Conservation (phyloP, 2,888 invertebrate genomes). For the Rapana venosa region DNA sequence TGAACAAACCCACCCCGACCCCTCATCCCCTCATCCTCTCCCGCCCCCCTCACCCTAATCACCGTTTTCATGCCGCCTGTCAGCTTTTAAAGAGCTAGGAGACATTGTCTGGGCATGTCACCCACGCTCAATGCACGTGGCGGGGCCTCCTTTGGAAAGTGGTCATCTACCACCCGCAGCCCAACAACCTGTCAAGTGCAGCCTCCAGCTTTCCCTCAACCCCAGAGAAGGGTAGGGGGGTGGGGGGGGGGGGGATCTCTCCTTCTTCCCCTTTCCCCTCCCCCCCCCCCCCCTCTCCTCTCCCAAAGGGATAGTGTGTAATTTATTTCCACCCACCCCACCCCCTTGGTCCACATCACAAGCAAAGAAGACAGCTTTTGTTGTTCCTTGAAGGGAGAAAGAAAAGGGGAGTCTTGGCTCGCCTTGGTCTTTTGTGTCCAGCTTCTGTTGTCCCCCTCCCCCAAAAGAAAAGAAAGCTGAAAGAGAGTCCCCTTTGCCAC, state of each 20-base stretch:
- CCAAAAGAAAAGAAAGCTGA: neutral
- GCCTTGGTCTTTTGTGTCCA: conserved; percentile 30
- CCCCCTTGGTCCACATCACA: neutral
- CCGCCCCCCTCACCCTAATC: neutral
- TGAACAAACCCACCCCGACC: too few relatives aligned
- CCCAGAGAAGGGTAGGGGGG: too few relatives aligned
- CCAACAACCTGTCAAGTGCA: conserved; percentile 27
- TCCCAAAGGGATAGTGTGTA: conserved; percentile 10
- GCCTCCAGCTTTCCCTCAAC: neutral
- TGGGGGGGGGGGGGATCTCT: too few relatives aligned
- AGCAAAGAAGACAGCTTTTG: conserved; percentile 36
- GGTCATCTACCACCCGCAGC: neutral
- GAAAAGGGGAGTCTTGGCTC: conserved; percentile 26
- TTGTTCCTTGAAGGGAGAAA: neutral
- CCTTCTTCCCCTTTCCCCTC: neutral
- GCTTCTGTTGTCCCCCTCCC: conserved; percentile 16
- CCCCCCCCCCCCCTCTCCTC: neutral
- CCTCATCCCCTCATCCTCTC: too few relatives aligned
- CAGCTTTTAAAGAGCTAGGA: neutral
- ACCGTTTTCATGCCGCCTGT: neutral
- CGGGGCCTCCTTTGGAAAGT: neutral
- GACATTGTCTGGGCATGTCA: neutral
- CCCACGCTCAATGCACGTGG: conserved; percentile 4
- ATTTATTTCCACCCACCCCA: conserved; percentile 36
- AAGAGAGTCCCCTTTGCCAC: neutral